Evolutionary conservation across 2,888 invertebrate genomes (phyloP), one percentile per base, ranked within the genome.

Genomic region (Aphidius colemani): DNA sequence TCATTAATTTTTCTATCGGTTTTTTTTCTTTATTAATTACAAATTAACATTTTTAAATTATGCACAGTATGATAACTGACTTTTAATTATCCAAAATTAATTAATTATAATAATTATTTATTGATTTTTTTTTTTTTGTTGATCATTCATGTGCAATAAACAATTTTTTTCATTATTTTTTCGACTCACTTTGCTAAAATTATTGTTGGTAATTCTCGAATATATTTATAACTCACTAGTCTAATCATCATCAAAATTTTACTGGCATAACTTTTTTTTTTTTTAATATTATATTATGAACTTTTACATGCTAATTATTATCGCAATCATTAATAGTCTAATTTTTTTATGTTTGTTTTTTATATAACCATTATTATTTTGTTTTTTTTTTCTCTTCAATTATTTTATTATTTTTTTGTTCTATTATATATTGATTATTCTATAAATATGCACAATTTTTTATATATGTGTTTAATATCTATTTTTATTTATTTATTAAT

Each of bases 251-350:
- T 49, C 59, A 59, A 53, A 61, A 53, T 61, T 64, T 63, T 49
- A 49, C 58, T 64, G 55, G 59, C 59, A 62, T 59, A 64, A 63
- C 30, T 30, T 30, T 30, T 30, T 65, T 66, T n/a, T 63, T 53
- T 57, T 61, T 65, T 59, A 55, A 50, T 53, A 58, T 30, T 30
- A 30, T 30, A 48, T 58, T 41, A 64, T 71, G 66, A 70, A 75
- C 71, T 70, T 81, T 82, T 82, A 82, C 70, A 56, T 69, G 63
- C 81, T 82, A 82, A 80, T 82, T 82, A 82, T 82, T 82, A 82
- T 82, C 81, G 77, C 71, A 66, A 78, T 75, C 74, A 68, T 72
- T 73, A 70, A 72, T 41, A 56, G 53, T 40, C 70, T 72, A 69
- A 63, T 43, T 53, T 67, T n/a, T 68, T 64, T 69, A 66, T 61